Percentiles rank a stretch among this genome's conserved stretches.
phyloP scores from a whole-genome alignment of 2,113 vertebrate genomes.

The Tichodroma muraria region DNA sequence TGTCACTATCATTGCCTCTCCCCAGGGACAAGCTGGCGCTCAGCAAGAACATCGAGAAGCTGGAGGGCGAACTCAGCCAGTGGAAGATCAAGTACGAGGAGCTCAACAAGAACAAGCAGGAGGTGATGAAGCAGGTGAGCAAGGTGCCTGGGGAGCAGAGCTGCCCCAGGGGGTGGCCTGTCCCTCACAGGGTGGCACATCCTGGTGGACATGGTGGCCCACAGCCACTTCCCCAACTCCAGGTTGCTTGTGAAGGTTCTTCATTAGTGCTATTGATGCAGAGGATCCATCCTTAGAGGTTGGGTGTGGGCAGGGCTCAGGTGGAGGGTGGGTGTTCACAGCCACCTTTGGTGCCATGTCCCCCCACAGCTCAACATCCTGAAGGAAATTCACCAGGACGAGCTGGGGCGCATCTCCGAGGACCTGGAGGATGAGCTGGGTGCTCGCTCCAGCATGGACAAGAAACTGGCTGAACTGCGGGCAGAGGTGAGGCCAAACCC shows the following conservation, averaged over 20 bases:
- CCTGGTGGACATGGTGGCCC: background rate
- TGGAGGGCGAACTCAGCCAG: constrained; percentile 89
- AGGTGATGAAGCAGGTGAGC: constrained; percentile 90
- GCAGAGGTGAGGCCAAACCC: constrained; percentile 76
- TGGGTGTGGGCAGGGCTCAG: background rate
- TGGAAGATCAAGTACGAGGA: constrained; percentile 97
- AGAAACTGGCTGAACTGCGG: constrained; percentile 91
- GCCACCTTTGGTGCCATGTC: background rate
- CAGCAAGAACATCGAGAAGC: constrained; percentile 90
- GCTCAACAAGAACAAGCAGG: constrained; percentile 92
- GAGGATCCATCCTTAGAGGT: accelerated
- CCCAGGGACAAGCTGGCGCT: constrained; percentile 88
- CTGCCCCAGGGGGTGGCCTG: background rate
- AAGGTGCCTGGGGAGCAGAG: background rate
- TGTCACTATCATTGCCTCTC: background rate
- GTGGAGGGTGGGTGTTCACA: background rate
- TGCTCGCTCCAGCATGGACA: constrained; percentile 93
- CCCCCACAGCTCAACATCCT: constrained; percentile 85
- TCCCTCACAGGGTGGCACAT: background rate
- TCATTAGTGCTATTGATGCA: background rate
- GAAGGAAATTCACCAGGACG: constrained; percentile 94
- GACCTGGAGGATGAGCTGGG: constrained; percentile 95
- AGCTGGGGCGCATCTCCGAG: constrained; percentile 93
- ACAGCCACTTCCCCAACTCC: background rate
- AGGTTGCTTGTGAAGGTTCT: background rate